These are phyloP conservation scores for Nyctibius bracteatus DNA, from an alignment of 2,113 vertebrate species.

Conservation along the genomic window DNA sequence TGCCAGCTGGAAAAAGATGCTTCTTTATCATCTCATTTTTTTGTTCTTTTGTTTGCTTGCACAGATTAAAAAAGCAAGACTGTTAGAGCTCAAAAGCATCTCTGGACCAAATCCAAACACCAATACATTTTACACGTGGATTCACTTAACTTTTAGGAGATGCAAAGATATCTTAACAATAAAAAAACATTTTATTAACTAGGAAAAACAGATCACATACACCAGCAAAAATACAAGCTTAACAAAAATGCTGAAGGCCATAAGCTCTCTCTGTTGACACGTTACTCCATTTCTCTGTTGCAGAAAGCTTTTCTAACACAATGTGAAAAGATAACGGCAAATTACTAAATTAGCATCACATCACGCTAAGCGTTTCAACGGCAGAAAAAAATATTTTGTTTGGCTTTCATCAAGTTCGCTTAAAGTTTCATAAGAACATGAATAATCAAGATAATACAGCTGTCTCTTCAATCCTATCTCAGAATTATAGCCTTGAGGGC, in stretches of 20 bases:
- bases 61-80: neutral
- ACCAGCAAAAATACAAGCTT: neutral
- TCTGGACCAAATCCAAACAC: neutral
- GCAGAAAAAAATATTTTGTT: neutral
- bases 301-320: neutral
- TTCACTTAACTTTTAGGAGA: neutral
- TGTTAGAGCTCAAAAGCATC: neutral
- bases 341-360: neutral
- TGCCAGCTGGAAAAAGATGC: neutral
- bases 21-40: neutral
- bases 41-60: neutral
- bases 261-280: neutral
- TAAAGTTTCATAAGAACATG: neutral
- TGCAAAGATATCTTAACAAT: neutral
- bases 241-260: neutral
- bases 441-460: neutral
- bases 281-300: neutral
- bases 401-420: neutral
- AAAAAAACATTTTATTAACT: neutral
- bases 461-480: neutral
- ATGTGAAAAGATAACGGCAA: slow-evolving; percentile 4
- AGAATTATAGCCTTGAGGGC: neutral
- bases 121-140: neutral
- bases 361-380: neutral
- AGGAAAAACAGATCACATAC: neutral